phyloP scores from a whole-genome alignment of 2,113 vertebrate genomes.

The Sardina pilchardus region DNA sequence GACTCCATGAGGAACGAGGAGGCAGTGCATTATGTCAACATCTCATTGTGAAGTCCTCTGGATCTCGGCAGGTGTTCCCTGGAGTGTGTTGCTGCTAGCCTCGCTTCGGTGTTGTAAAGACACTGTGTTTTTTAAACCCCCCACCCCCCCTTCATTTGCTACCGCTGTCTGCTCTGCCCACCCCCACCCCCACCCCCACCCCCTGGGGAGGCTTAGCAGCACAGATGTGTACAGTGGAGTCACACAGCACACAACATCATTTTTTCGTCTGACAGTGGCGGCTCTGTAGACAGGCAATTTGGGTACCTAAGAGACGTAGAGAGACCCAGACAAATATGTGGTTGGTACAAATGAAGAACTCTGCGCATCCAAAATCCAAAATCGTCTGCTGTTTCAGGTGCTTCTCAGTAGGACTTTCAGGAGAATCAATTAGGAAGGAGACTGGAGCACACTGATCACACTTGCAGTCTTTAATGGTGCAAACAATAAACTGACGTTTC shows the following conservation, averaged over 20 bases:
- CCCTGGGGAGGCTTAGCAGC: background rate
- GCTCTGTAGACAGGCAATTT: constrained; percentile 6
- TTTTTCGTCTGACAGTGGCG: background rate
- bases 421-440: too few species aligned
- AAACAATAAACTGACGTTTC: too few species aligned
- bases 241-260: background rate
- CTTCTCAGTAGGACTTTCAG: too few species aligned
- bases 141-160: background rate
- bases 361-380: background rate
- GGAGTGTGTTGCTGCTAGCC: background rate
- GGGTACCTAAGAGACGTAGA: background rate
- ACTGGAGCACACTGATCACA: too few species aligned
- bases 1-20: background rate
- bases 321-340: too few species aligned
- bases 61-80: background rate
- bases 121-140: background rate
- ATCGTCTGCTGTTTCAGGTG: too few species aligned
- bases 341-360: too few species aligned
- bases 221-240: constrained; percentile 10
- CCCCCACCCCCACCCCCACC: background rate
- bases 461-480: too few species aligned
- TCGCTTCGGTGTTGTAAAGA: background rate
- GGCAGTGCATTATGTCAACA: background rate
- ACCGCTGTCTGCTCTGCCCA: background rate
- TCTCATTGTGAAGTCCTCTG: background rate